A percentile compares a stretch with the other conserved stretches of the same genome.
These are phyloP conservation scores for Crotalus helleri DNA, from an alignment of 2,113 vertebrate species.

Conservation along the genomic window DNA sequence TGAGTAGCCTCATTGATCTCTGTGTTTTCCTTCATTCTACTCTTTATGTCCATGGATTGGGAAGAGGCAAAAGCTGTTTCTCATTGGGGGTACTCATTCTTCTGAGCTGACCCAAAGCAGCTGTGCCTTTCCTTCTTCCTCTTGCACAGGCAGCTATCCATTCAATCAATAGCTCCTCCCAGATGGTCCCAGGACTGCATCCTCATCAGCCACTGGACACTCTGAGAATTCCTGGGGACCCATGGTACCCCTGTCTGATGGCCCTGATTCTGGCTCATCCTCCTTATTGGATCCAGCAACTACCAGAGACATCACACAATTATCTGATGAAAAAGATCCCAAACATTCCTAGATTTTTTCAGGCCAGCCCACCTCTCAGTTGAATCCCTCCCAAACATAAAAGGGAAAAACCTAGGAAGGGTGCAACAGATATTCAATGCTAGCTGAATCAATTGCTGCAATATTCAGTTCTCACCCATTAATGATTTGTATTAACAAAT, in stretches of 20 bases:
- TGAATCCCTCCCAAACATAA: no score
- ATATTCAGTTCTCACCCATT: neutral
- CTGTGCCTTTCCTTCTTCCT: no score
- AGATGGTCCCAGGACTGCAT: no score
- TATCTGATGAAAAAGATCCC: neutral
- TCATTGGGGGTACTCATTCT: neutral
- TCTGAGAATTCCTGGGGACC: neutral
- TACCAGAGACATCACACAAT: neutral
- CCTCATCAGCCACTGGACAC: neutral
- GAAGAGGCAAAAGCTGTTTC: neutral
- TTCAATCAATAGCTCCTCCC: no score
- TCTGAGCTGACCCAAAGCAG: no score
- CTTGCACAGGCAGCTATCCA: no score
- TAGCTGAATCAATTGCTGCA: neutral
- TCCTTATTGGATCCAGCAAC: neutral
- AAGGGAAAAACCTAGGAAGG: no score
- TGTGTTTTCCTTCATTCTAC: neutral
- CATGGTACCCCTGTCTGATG: neutral
- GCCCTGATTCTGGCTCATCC: neutral
- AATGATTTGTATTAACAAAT: no score
- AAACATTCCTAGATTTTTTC: neutral
- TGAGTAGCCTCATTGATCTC: neutral
- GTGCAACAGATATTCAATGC: no score
- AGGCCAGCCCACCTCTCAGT: no score
- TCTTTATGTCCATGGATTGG: neutral